These are phyloP conservation scores for Tiphia femorata DNA, from an alignment of 2,888 invertebrate species.

Conservation along the genomic window DNA sequence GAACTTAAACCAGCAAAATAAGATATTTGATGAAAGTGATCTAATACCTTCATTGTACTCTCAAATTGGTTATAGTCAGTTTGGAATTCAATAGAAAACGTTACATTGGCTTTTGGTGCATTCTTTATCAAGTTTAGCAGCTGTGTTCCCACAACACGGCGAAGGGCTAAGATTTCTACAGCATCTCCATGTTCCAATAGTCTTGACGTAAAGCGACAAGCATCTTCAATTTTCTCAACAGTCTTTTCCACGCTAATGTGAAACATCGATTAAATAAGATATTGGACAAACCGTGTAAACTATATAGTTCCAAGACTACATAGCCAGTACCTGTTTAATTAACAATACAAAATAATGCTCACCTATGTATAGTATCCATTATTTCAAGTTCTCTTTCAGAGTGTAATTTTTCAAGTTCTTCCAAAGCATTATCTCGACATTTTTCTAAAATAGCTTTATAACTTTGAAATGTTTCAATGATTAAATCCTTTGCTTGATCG, in stretches of 20 bases:
- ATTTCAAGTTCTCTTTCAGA: slow-evolving; percentile 88
- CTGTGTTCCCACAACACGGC: slow-evolving; percentile 83
- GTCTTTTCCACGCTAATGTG: slow-evolving; percentile 85
- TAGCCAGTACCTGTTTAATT: background rate
- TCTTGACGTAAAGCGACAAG: slow-evolving; percentile 86
- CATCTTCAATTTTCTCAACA: slow-evolving; percentile 87
- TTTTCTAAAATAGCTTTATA: slow-evolving; percentile 86
- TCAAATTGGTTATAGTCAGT: slow-evolving; percentile 86
- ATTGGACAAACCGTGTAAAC: background rate
- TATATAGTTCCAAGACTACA: background rate
- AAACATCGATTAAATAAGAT: too few relatives aligned
- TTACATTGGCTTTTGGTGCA: slow-evolving; percentile 85
- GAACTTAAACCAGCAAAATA: too few relatives aligned
- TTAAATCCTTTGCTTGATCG: slow-evolving; percentile 86
- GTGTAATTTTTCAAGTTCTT: slow-evolving; percentile 82
- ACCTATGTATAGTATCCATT: slow-evolving; percentile 86
- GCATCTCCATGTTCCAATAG: slow-evolving; percentile 88
- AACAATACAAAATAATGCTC: slow-evolving; percentile 10
- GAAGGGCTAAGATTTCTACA: slow-evolving; percentile 86
- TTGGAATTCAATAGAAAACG: slow-evolving; percentile 85
- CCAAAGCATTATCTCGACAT: slow-evolving; percentile 81
- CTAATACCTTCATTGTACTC: slow-evolving; percentile 72
- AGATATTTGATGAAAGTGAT: background rate
- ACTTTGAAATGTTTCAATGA: slow-evolving; percentile 84
- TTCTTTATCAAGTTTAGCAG: slow-evolving; percentile 83